phyloP scores from a whole-genome alignment of 2,797 vertebrate species.

The Botia almorhae region DNA sequence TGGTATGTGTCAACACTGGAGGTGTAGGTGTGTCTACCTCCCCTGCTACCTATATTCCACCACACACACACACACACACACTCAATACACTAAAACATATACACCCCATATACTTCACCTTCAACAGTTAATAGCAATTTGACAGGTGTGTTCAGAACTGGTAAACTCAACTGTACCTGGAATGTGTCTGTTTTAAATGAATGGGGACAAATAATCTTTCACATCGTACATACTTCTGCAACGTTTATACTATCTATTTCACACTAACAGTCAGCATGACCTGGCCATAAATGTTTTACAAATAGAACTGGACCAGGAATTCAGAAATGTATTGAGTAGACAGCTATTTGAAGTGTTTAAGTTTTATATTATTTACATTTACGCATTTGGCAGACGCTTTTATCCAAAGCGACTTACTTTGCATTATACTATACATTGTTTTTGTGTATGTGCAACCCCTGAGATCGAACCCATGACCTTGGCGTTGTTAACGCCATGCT shows the following conservation, averaged over 20 bases:
- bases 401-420: no score
- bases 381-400: no score
- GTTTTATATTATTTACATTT: no score
- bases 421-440: no score
- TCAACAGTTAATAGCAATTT: not conserved
- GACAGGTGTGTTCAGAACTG: constrained; percentile 5
- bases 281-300: not conserved
- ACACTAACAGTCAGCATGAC: constrained; percentile 17
- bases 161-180: not conserved
- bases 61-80: constrained; percentile 1
- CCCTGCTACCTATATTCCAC: not conserved
- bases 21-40: constrained; percentile 25
- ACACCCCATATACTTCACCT: not conserved
- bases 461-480: no score
- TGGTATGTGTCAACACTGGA: constrained; percentile 10
- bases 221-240: constrained; percentile 14
- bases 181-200: not conserved
- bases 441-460: no score
- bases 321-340: not conserved
- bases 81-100: not conserved
- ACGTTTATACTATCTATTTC: constrained; percentile 35
- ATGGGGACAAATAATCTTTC: not conserved
- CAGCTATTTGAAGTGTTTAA: constrained; percentile 5
- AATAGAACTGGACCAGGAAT: constrained; percentile 31
- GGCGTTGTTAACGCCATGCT: no score